phyloP scores from a whole-genome alignment of 2,113 vertebrate species.

The Cyprinodon tularosa region DNA sequence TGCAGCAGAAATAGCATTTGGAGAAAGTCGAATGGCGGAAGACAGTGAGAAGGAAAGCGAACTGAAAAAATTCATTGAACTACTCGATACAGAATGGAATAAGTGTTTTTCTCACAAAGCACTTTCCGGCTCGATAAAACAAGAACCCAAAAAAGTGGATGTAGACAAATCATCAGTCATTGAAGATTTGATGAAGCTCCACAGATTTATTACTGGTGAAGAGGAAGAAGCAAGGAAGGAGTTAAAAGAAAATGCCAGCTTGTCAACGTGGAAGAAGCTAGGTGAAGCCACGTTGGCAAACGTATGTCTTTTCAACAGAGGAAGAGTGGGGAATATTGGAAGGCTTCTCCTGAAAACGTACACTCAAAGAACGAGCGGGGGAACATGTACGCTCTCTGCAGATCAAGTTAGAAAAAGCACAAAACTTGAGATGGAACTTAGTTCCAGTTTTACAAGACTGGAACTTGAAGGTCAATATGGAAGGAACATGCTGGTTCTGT shows the following conservation, averaged over 20 bases:
- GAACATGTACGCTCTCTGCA: constrained; percentile 56
- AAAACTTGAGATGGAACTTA: constrained; percentile 67
- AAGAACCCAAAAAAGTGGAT: constrained; percentile 57
- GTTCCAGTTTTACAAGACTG: constrained; percentile 59
- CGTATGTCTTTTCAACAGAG: constrained; percentile 75
- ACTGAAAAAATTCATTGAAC: constrained; percentile 69
- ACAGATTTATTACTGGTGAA: constrained; percentile 59
- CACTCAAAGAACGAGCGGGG: constrained; percentile 46
- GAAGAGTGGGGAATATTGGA: constrained; percentile 70
- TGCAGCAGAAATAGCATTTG: constrained; percentile 75
- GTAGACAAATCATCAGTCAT: constrained; percentile 66
- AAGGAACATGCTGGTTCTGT: constrained; percentile 71
- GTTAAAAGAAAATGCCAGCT: constrained; percentile 62
- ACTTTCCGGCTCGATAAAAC: constrained; percentile 40
- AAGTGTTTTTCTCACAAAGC: constrained; percentile 65
- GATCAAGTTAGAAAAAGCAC: constrained; percentile 73
- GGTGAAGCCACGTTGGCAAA: constrained; percentile 72
- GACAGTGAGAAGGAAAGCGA: constrained; percentile 65
- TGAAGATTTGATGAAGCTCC: constrained; percentile 71
- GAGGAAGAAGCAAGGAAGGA: constrained; percentile 66
- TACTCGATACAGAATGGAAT: constrained; percentile 74
- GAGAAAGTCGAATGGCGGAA: constrained; percentile 74
- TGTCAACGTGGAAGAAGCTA: constrained; percentile 73
- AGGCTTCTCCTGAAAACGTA: constrained; percentile 69
- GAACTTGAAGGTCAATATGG: constrained; percentile 75